A percentile compares a stretch with the other conserved stretches of the same genome.
Evolutionary conservation across 2,797 vertebrate genomes (phyloP).

Genomic region (Aeoliscus strigatus): DNA sequence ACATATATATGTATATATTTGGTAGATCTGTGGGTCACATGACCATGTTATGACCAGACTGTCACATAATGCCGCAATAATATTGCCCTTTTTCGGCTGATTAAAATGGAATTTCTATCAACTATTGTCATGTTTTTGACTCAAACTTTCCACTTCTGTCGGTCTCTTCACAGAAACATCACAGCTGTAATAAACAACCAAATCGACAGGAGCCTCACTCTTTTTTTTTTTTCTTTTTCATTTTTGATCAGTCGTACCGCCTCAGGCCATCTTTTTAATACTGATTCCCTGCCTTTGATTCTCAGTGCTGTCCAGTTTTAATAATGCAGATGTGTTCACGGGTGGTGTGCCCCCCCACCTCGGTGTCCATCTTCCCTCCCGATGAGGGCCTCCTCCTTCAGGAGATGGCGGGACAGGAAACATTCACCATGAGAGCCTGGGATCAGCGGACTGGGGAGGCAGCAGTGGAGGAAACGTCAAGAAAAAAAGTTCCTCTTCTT

Average conservation of each 20-base stretch:
- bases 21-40: too few relatives aligned
- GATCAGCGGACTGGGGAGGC: conserved; percentile 75
- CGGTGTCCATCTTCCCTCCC: conserved; percentile 21
- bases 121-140: too few relatives aligned
- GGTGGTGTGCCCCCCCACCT: conserved; percentile 47
- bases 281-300: conserved; percentile 62
- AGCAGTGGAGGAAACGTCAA: conserved; percentile 22
- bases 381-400: conserved; percentile 33
- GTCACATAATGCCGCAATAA: too few relatives aligned
- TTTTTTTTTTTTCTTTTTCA: background rate
- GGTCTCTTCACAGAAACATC: conserved; percentile 7
- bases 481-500: conserved; percentile 60
- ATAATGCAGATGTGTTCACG: conserved; percentile 66
- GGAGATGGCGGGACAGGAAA: too few relatives aligned
- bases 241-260: conserved; percentile 52
- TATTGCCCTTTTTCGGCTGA: too few relatives aligned
- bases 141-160: too few relatives aligned
- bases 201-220: conserved; percentile 44
- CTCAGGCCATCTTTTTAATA: conserved; percentile 56
- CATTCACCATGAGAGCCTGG: too few relatives aligned
- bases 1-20: too few relatives aligned
- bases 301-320: conserved; percentile 60
- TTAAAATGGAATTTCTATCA: too few relatives aligned
- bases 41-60: too few relatives aligned
- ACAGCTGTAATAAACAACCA: conserved; percentile 44